These are phyloP conservation scores for Acomys russatus DNA, from an alignment of 2,797 vertebrate species.

Conservation along the genomic window DNA sequence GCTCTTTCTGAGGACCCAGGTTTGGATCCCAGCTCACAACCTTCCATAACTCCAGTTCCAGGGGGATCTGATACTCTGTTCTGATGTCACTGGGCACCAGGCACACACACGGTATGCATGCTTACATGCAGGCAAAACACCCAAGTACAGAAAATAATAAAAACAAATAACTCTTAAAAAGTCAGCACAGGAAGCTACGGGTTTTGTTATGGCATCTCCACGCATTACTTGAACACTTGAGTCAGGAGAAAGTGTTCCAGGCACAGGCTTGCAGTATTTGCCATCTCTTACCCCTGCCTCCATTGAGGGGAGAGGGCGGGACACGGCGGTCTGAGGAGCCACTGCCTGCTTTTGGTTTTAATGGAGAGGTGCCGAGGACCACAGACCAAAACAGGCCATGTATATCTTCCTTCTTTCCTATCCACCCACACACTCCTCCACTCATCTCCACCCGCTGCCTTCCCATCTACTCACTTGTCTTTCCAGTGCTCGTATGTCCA, in stretches of 20 bases:
- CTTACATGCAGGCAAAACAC: neutral
- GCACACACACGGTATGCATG: no score
- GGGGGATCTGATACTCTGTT: neutral
- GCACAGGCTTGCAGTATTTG: neutral
- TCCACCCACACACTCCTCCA: neutral
- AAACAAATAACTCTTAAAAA: neutral
- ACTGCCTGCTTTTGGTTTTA: neutral
- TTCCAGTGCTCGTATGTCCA: no score
- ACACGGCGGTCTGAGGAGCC: neutral
- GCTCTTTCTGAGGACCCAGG: neutral
- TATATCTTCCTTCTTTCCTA: neutral
- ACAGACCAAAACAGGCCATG: fast-evolving
- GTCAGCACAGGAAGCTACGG: no score
- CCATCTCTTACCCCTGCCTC: neutral
- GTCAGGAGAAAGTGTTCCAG: neutral
- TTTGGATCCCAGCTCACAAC: neutral
- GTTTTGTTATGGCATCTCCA: neutral
- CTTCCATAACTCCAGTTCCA: neutral
- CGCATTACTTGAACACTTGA: neutral
- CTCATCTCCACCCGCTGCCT: no score
- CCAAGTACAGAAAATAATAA: neutral
- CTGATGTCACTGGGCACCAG: neutral
- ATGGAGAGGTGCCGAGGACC: neutral
- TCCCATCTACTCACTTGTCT: no score
- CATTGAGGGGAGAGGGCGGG: neutral